A percentile compares a stretch with the other conserved stretches of the same genome.
Conservation (phyloP, 2,797 vertebrate genomes). For the Apogon talboti region DNA sequence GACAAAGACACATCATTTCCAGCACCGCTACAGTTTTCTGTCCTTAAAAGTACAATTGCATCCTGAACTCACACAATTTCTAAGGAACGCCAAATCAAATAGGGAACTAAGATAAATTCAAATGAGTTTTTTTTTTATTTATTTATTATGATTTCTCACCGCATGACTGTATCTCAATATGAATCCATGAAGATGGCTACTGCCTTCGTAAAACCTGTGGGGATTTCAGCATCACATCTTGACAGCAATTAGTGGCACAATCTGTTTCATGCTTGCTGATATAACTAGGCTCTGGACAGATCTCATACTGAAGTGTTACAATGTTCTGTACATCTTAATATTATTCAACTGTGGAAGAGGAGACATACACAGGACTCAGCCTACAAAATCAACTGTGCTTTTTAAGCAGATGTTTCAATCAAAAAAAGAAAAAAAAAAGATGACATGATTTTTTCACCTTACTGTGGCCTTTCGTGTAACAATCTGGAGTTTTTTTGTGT, state of each 20-base stretch:
- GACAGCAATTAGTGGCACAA: constrained; percentile 85
- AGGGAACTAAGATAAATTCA: constrained; percentile 70
- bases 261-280: constrained; percentile 81
- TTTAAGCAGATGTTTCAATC: constrained; percentile 77
- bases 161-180: constrained; percentile 77
- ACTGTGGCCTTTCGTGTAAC: constrained; percentile 95
- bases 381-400: constrained; percentile 72
- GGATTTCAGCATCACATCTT: constrained; percentile 82
- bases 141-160: constrained; percentile 72
- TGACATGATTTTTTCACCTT: constrained; percentile 88
- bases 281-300: constrained; percentile 79
- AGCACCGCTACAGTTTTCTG: constrained; percentile 40
- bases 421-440: constrained; percentile 58
- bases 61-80: constrained; percentile 32
- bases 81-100: constrained; percentile 51
- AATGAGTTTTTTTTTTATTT: constrained; percentile 54
- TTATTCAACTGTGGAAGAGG: constrained; percentile 78
- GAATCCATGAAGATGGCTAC: constrained; percentile 76
- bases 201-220: constrained; percentile 74
- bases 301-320: constrained; percentile 76
- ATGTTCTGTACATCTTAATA: constrained; percentile 80
- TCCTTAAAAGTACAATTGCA: constrained; percentile 54
- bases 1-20: constrained; percentile 38
- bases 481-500: constrained; percentile 86
- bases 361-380: constrained; percentile 70